These are phyloP conservation scores for Anableps anableps DNA, from an alignment of 2,797 vertebrate species.

Conservation along the genomic window DNA sequence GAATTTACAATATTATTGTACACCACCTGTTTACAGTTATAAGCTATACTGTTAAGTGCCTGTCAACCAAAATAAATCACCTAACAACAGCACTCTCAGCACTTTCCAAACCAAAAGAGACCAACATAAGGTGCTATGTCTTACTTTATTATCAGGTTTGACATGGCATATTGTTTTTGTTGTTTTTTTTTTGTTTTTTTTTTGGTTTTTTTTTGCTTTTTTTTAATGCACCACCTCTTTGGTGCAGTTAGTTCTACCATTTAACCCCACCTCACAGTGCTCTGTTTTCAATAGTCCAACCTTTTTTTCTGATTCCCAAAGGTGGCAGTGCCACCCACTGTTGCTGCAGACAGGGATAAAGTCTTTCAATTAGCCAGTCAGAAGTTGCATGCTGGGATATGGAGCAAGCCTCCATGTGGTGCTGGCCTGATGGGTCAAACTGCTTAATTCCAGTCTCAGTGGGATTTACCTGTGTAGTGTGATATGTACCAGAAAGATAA, in stretches of 20 bases:
- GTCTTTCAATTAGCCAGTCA: constrained; percentile 62
- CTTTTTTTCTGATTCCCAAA: constrained; percentile 61
- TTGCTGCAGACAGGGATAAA: constrained; percentile 45
- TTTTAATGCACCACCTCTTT: constrained; percentile 1
- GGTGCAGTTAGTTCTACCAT: constrained; percentile 16
- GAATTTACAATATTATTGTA: background rate
- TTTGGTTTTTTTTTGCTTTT: background rate
- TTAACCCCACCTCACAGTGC: constrained; percentile 31
- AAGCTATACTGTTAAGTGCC: background rate
- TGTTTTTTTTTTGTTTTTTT: background rate
- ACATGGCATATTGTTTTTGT: no score
- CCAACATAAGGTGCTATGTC: no score
- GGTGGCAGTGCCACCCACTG: constrained; percentile 51
- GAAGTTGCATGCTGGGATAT: constrained; percentile 58
- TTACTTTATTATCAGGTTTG: background rate
- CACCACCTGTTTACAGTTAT: background rate
- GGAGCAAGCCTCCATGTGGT: constrained; percentile 61
- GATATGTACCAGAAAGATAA: constrained; percentile 20
- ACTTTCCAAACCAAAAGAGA: background rate
- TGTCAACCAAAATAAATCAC: background rate
- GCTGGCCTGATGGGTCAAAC: constrained; percentile 55
- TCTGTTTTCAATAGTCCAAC: constrained; percentile 44
- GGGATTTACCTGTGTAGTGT: constrained; percentile 47
- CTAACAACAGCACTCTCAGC: background rate
- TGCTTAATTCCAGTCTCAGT: constrained; percentile 45